Base-by-base conservation (phyloP, 2,888 invertebrate genomes). In the Phasia obesa region DNA sequence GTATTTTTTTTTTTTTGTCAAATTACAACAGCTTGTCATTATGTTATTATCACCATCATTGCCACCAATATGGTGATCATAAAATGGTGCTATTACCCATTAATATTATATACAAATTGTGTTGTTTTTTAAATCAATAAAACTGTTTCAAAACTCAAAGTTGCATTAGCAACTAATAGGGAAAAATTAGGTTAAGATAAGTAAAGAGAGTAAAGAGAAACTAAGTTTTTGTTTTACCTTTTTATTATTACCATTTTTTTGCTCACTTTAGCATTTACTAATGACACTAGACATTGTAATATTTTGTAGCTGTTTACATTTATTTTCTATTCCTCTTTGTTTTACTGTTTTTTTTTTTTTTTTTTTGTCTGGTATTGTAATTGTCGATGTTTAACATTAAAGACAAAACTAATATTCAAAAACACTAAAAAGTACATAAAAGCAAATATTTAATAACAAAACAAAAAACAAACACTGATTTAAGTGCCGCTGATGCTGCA, bases 321-420 rank as follows among this genome's bases (percentile, higher is more conserved):
- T 31, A 23, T 53, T 23, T 25, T 7, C 13, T 15, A 25, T 19
- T 35, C 11, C 7, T 51, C 31, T 73, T 73, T 62, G 44, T 42
- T 51, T 64, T 49, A 44, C 15, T 17, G 5, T 17, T 2, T 27
- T 21, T 27, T 65, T 49, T 67, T n/a, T n/a, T n/a, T n/a, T n/a
- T n/a, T n/a, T n/a, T n/a, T n/a, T n/a, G n/a, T n/a, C n/a, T n/a
- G n/a, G 13, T 31, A 44, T 23, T 70, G 64, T 57, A 71, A 78
- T 51, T 78, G 57, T 38, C 31, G 44, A 59, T 65, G 57, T 65
- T 65, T 23, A 59, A 51, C 53, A 67, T 59, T 42, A 51, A 64
- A 65, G 11, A 25, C 31, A 65, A 47, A 42, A 67, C 13, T n/a
- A 75, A 49, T 35, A 35, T n/a, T 2, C 19, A 60, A 65, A 7